Evolutionary conservation across 2,113 vertebrate genomes (phyloP), one percentile per base, ranked within the genome.

Genomic region (Halichoerus grypus): DNA sequence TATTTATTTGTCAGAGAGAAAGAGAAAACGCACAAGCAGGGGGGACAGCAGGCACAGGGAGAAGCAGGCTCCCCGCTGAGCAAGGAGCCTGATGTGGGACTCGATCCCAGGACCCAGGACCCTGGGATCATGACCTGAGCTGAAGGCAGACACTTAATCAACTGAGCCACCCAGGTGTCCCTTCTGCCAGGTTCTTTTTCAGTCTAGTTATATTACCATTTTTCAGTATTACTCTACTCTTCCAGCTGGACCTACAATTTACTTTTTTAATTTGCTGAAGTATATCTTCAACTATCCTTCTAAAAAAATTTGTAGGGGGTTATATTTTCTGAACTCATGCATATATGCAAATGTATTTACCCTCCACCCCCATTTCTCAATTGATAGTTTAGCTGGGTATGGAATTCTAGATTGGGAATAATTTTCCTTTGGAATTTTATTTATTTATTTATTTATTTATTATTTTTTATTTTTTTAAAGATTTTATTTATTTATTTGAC

Each of bases 331-430:
- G 49, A 85, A 51, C 9, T 39, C 1, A 33, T 93, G 22, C 0
- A 33, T 88, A 15, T 59, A 77, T 91, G 36, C 28, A 76, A 39
- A 86, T 88, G 42, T 69, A 55, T 82, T 84, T 85, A 49, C 31
- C 9, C 42, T 28, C 19, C 1, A 9, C 6, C 4, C 15, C 2
- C 15, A 7, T 33, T 42, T 42, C 10, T 55, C 77, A 8, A 33
- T 21, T 86, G 59, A 46, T 85, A 71, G 5, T 91, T 94, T 88
- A 94, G 57, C 33, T 82, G 36, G 55, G 22, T 71, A 67, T 88
- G 3, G 71, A 95, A 93, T 77, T 91, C 53, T 96, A 72, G 19
- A 15, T 71, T 88, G 71, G 59, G 93, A 81, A 59, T 76, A 72
- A 24, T 74, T 82, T 96, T 90, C 31, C 28, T 94, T 87, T 76